A percentile compares a stretch with the other conserved stretches of the same genome.
Evolutionary conservation across 2,888 invertebrate genomes (phyloP).

Genomic region (Nezara viridula): DNA sequence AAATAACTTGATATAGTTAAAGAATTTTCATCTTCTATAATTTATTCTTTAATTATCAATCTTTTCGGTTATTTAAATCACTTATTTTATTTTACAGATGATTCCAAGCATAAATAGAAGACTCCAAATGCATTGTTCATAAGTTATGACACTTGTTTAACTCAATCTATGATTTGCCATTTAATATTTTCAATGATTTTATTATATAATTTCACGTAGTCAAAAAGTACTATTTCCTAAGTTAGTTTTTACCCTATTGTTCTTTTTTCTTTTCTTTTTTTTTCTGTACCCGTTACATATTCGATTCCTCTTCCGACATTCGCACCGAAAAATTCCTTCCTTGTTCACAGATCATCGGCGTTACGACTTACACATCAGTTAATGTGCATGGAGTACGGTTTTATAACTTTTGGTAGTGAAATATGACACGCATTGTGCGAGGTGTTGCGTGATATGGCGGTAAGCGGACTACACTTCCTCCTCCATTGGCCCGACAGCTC

Average conservation of each 20-base stretch:
- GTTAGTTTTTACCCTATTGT: neutral
- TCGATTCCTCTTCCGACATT: neutral
- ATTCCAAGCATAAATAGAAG: no score
- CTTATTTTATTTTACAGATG: no score
- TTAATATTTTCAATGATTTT: no score
- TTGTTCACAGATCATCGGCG: neutral
- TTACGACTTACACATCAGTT: neutral
- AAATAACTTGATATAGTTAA: no score
- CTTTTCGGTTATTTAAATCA: no score
- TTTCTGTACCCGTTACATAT: neutral
- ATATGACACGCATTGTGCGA: neutral
- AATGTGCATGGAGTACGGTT: neutral
- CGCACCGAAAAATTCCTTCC: neutral
- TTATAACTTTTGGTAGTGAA: slow-evolving; percentile 2
- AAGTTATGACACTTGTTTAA: no score
- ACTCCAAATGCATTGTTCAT: no score
- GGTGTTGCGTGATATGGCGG: neutral
- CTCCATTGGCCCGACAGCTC: neutral
- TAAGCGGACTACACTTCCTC: neutral
- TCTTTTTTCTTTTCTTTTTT: neutral
- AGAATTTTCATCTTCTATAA: no score
- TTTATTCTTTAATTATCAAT: no score
- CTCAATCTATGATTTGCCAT: no score
- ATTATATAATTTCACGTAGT: neutral
- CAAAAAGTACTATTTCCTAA: neutral